Conservation (phyloP, 2,113 vertebrate genomes). For the Ceyx margarethae region DNA sequence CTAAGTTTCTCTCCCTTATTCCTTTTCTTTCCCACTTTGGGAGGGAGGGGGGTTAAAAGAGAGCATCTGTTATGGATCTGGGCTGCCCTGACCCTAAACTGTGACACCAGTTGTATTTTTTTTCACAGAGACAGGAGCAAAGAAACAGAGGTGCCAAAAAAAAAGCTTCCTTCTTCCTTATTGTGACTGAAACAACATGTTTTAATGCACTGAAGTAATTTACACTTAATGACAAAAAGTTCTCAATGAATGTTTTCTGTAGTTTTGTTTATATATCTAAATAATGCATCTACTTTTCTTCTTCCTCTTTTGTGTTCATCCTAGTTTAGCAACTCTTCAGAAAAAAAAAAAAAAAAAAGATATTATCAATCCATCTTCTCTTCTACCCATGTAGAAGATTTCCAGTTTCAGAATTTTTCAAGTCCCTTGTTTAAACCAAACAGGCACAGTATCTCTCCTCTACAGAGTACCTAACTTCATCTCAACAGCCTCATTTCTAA, state of each 20-base stretch:
- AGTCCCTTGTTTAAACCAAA: not conserved
- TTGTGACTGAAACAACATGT: not conserved
- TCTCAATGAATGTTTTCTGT: not conserved
- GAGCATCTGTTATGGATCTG: no score
- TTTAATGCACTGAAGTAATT: not conserved
- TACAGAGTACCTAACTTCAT: not conserved
- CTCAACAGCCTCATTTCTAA: not conserved
- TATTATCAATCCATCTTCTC: not conserved
- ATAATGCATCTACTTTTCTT: not conserved
- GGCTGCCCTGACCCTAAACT: no score
- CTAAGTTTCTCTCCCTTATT: no score
- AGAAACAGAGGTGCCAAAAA: not conserved
- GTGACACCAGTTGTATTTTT: not conserved
- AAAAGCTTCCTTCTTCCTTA: not conserved
- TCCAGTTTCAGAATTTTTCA: not conserved
- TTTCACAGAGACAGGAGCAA: not conserved
- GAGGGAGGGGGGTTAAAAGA: no score
- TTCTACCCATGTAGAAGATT: not conserved
- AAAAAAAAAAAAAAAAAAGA: not conserved
- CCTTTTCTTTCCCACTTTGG: no score
- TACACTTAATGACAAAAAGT: not conserved
- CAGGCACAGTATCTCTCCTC: not conserved
- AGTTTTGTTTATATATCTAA: not conserved
- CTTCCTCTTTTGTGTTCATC: not conserved
- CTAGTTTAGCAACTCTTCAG: not conserved